Conservation (phyloP, 2,888 invertebrate genomes). For the Podabrus alpinus region DNA sequence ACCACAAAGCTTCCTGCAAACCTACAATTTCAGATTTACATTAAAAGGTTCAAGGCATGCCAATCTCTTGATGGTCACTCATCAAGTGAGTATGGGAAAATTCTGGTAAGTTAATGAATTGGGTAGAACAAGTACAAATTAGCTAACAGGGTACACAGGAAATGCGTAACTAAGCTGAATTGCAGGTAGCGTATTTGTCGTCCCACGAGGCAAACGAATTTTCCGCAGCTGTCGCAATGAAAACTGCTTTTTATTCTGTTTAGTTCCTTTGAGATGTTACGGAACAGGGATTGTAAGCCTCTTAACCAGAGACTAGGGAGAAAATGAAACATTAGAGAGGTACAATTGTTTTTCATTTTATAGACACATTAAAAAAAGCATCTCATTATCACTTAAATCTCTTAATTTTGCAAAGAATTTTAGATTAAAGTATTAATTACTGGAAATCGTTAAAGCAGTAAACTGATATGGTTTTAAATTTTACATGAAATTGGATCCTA, state of each 20-base stretch:
- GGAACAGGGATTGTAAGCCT: conserved; percentile 36
- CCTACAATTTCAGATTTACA: neutral
- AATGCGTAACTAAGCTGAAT: conserved; percentile 18
- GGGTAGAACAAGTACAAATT: neutral
- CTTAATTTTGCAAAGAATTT: neutral
- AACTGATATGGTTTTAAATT: conserved; percentile 36
- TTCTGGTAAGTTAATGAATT: neutral
- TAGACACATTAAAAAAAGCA: conserved; percentile 1
- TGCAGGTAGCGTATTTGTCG: conserved; percentile 31
- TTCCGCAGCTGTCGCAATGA: conserved; percentile 46
- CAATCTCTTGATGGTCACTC: neutral
- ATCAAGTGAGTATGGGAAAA: neutral
- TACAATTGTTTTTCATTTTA: conserved; percentile 3
- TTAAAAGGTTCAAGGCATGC: neutral
- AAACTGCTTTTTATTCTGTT: conserved; percentile 48
- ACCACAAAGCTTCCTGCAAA: neutral
- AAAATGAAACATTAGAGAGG: conserved; percentile 19
- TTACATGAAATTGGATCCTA: conserved; percentile 40
- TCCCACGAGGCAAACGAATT: conserved; percentile 35
- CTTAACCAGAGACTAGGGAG: conserved; percentile 35
- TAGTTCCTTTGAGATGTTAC: conserved; percentile 39
- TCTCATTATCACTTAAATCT: conserved; percentile 6
- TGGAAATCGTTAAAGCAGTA: neutral
- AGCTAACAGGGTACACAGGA: neutral
- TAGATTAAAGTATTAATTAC: neutral